Conservation (phyloP, 2,888 invertebrate species). For the Poecilobothrus nobilitatus region DNA sequence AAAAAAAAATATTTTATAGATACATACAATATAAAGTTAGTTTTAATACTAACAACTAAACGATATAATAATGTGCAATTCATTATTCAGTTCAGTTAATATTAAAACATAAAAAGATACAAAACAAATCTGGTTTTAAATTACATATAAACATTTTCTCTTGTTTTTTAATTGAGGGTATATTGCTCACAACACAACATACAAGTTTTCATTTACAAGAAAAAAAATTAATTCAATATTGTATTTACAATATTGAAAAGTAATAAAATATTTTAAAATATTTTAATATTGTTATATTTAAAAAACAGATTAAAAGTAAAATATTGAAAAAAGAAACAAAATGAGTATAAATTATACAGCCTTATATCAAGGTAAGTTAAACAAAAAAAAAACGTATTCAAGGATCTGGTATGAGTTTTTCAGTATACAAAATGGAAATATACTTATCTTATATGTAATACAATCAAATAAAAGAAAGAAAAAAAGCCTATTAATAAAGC, state of each 20-base stretch:
- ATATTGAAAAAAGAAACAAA: neutral
- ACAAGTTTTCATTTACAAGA: too few relatives aligned
- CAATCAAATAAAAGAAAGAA: too few relatives aligned
- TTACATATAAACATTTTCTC: neutral
- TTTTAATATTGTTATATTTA: too few relatives aligned
- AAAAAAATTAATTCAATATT: too few relatives aligned
- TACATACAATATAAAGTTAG: neutral
- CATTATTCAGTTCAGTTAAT: neutral
- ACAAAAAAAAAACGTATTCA: neutral
- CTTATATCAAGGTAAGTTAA: constrained; percentile 6
- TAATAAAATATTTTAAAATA: too few relatives aligned
- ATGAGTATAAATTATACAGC: constrained; percentile 3
- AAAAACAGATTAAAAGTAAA: too few relatives aligned
- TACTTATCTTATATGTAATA: too few relatives aligned
- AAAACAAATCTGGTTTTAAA: neutral
- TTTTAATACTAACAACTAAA: neutral
- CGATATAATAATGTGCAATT: neutral
- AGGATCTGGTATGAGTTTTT: neutral
- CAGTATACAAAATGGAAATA: too few relatives aligned
- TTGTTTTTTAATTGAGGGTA: neutral
- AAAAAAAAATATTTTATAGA: neutral
- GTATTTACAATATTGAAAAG: too few relatives aligned
- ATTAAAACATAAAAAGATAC: neutral
- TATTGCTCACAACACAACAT: too few relatives aligned
- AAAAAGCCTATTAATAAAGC: too few relatives aligned